A percentile compares a stretch with the other conserved stretches of the same genome.
Conservation (phyloP, 53 echinoderm and acorn worm genomes). For the Luidia sarsii region DNA sequence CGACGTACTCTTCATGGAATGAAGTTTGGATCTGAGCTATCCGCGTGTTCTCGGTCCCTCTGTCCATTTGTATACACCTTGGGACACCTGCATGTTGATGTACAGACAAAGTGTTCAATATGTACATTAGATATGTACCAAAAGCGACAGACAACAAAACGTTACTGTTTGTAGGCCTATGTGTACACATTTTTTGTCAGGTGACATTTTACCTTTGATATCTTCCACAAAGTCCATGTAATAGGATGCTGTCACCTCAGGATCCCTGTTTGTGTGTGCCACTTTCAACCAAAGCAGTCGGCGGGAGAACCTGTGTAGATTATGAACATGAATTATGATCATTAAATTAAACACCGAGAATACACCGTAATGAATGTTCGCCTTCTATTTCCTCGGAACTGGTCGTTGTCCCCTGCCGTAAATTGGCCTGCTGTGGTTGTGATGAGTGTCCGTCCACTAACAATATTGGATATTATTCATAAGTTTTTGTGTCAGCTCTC, state of each 20-base stretch:
- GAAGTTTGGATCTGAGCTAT: slow-evolving; percentile 6
- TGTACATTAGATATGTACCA: not conserved
- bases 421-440: no score
- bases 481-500: no score
- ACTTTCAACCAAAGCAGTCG: slow-evolving; percentile 31
- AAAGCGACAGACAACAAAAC: not conserved
- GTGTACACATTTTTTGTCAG: not conserved
- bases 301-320: slow-evolving; percentile 15
- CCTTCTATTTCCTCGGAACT: no score
- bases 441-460: no score
- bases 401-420: no score
- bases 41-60: slow-evolving; percentile 2
- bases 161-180: not conserved
- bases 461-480: no score
- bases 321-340: not conserved
- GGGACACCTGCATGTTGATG: slow-evolving; percentile 24
- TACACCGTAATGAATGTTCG: not conserved
- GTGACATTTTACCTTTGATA: not conserved
- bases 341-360: not conserved
- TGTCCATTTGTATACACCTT: slow-evolving; percentile 26
- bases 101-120: no score
- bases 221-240: slow-evolving; percentile 14
- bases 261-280: slow-evolving; percentile 16
- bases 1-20: slow-evolving; percentile 14
- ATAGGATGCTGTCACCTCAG: slow-evolving; percentile 1